These are phyloP conservation scores for Pangasius macronema DNA, from an alignment of 2,797 vertebrate genomes.

Conservation along the genomic window DNA sequence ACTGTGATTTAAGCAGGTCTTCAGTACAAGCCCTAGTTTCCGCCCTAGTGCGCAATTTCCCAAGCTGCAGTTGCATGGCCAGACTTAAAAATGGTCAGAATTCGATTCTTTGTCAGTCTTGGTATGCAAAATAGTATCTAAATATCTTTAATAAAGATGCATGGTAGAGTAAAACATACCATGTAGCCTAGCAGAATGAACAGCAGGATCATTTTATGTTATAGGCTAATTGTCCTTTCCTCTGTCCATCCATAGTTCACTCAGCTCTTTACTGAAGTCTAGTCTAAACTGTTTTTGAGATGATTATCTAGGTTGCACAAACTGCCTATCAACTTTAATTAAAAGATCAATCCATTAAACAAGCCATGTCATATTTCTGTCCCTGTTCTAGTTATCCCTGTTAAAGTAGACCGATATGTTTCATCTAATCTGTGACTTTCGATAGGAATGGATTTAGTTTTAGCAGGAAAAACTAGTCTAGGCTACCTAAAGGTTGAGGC, in stretches of 20 bases:
- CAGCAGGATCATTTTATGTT: no score
- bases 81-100: not conserved
- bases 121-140: not conserved
- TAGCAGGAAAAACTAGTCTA: not conserved
- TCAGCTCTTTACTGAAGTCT: not conserved
- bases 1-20: not conserved
- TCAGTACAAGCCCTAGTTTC: not conserved
- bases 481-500: not conserved
- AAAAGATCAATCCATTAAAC: not conserved
- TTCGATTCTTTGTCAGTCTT: not conserved
- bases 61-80: not conserved
- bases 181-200: not conserved
- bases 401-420: no score
- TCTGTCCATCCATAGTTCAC: not conserved
- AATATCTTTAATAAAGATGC: not conserved
- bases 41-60: not conserved
- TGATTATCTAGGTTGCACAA: not conserved
- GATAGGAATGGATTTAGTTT: not conserved
- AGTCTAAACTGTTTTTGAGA: not conserved
- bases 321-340: not conserved
- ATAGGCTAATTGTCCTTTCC: not conserved
- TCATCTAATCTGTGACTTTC: no score
- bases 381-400: no score
- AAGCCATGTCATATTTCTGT: no score
- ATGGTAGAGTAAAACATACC: not conserved